Evolutionary conservation across 2,888 invertebrate species (phyloP).

Genomic region (Brenthis hecate): DNA sequence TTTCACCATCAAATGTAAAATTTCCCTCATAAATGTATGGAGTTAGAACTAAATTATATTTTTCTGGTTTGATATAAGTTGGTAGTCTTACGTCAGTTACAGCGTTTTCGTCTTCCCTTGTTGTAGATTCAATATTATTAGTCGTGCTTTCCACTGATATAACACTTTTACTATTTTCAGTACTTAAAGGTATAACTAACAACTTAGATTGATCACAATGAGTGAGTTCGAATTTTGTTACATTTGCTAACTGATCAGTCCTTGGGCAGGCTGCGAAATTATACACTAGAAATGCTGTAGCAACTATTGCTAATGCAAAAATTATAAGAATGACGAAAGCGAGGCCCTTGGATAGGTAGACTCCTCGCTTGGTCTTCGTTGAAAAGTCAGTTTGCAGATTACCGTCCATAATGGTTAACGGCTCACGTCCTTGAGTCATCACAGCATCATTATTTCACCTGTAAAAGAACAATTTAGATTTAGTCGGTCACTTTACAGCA

Average conservation of each 20-base stretch:
- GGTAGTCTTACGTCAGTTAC: slow-evolving; percentile 86
- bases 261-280: slow-evolving; percentile 87
- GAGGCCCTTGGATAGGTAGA: slow-evolving; percentile 85
- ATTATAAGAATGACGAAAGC: slow-evolving; percentile 84
- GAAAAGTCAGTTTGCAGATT: slow-evolving; percentile 84
- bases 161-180: slow-evolving; percentile 66
- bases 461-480: slow-evolving; percentile 37
- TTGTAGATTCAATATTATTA: slow-evolving; percentile 41
- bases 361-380: slow-evolving; percentile 82
- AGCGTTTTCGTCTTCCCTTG: slow-evolving; percentile 46
- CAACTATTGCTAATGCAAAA: slow-evolving; percentile 85
- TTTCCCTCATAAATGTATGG: slow-evolving; percentile 89
- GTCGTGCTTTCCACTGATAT: slow-evolving; percentile 63
- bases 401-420: slow-evolving; percentile 83
- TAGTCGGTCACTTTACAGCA: too few species aligned
- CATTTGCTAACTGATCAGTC: slow-evolving; percentile 70
- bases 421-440: slow-evolving; percentile 77
- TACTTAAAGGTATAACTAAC: slow-evolving; percentile 66
- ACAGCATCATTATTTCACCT: slow-evolving; percentile 75
- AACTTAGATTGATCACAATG: slow-evolving; percentile 72
- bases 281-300: slow-evolving; percentile 89
- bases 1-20: slow-evolving; percentile 89
- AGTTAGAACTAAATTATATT: slow-evolving; percentile 86
- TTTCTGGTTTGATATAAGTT: slow-evolving; percentile 84
- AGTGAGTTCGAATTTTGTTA: slow-evolving; percentile 71